These are phyloP conservation scores for Pseudomyrmex pallidus DNA, from an alignment of 1,140 invertebrate species.

Conservation along the genomic window DNA sequence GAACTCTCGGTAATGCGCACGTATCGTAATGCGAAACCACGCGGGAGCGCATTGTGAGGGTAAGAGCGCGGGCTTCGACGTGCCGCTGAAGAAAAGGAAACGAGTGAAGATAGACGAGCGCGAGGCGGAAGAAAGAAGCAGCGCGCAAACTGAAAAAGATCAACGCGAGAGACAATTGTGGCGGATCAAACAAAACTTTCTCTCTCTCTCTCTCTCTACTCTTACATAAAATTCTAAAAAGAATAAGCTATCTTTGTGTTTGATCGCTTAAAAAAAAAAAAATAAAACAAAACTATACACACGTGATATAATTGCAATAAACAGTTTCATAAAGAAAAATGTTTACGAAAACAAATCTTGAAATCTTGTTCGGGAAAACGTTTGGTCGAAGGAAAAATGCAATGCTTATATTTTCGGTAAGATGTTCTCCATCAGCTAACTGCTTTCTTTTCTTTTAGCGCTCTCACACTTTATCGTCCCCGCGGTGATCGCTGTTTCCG, in stretches of 20 bases:
- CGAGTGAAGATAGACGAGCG: slow-evolving; percentile 43
- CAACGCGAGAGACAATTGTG: background rate
- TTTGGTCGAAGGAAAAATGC: background rate
- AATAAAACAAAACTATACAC: no score
- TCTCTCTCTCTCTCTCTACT: no score
- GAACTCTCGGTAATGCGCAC: slow-evolving; percentile 32
- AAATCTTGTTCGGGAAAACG: background rate
- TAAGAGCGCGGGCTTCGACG: slow-evolving; percentile 35
- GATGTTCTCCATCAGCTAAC: background rate
- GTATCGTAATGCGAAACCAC: slow-evolving; percentile 29
- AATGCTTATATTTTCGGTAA: background rate
- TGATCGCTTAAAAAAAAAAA: no score
- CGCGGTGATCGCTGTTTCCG: slow-evolving; percentile 12
- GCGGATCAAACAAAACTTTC: background rate
- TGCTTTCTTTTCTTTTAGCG: background rate
- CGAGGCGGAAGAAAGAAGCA: slow-evolving; percentile 1
- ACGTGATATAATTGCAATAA: no score
- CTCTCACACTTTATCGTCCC: slow-evolving; percentile 9
- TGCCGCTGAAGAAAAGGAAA: slow-evolving; percentile 35
- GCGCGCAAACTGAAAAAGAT: background rate
- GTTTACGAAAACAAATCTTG: no score
- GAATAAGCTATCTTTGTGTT: no score
- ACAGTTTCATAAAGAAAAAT: no score
- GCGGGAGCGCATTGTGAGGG: slow-evolving; percentile 29
- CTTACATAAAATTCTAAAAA: no score